Base-by-base conservation (phyloP, 1,140 invertebrate species). In the Telenomus remus region DNA sequence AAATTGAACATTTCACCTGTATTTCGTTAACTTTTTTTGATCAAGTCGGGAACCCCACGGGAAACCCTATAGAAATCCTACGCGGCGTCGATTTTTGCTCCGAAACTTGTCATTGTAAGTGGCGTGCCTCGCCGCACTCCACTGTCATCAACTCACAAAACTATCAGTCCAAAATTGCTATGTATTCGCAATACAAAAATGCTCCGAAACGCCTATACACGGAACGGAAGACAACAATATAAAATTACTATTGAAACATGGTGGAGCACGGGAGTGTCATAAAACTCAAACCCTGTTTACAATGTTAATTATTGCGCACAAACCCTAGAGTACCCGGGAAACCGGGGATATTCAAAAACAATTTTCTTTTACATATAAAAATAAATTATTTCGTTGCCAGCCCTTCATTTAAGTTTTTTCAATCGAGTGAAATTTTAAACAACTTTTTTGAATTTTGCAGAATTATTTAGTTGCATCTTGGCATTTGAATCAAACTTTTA, bases 161-260 rank as follows among this genome's bases (percentile, higher is more conserved):
- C 2, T 55, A 14, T 33, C n/a, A 46, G 13, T 14, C 14, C 15
- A 19, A 54, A 55, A 27, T 3, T 13, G 46, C 16, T 33, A 37
- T 11, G 1, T 5, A 50, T 54, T 56, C 14, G 19, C 1, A 27
- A 27, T 27, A 27, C 19, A 27, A 27, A n/a, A 27, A 27, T 27
- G 19, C 19, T 27, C 19, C 19, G 19, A 27, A 70, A 70, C 46
- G 44, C 57, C 66, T 63, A 35, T n/a, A 35, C 34, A 5, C 10
- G 37, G 51, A 61, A 56, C 57, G 57, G 68, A 71, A 71, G 68
- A 71, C 68, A 63, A 71, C 47, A 71, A 71, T 70, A 61, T 61
- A 49, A 7, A 63, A 56, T 27, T 27, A 27, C 19, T 3, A 27
- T 27, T 63, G 55, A 56, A 71, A 71, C 57, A 71, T 71, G 68